Evolutionary conservation across 2,113 vertebrate species (phyloP).

Genomic region (Atherinomorus stipes): DNA sequence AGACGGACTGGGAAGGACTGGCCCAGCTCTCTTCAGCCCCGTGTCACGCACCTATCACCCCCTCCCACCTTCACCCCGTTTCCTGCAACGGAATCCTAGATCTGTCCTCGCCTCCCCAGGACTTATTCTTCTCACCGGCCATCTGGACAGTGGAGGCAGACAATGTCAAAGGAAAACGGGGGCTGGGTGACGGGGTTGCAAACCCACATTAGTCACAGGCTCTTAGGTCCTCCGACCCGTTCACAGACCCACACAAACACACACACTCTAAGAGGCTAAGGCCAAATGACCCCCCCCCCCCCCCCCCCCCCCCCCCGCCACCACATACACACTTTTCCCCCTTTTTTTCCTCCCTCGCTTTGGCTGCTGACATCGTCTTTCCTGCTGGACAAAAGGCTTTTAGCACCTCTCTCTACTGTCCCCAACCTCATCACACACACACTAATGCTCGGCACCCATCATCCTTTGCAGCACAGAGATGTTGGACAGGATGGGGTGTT

Average conservation of each 20-base stretch:
- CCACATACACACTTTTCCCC: no score
- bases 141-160: constrained; percentile 78
- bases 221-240: constrained; percentile 80
- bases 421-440: constrained; percentile 44
- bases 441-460: constrained; percentile 38
- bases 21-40: constrained; percentile 31
- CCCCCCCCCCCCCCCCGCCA: constrained; percentile 48
- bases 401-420: constrained; percentile 77
- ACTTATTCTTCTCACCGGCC: constrained; percentile 73
- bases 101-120: constrained; percentile 66
- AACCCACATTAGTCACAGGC: constrained; percentile 89
- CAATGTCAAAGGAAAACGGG: constrained; percentile 68
- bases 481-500: constrained; percentile 76
- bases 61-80: constrained; percentile 43
- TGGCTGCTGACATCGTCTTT: constrained; percentile 79
- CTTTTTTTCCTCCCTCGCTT: neutral
- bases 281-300: constrained; percentile 75
- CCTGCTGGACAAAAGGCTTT: constrained; percentile 84
- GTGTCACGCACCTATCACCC: constrained; percentile 30
- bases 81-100: constrained; percentile 75
- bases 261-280: constrained; percentile 38
- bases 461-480: constrained; percentile 35
- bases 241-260: constrained; percentile 36
- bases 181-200: constrained; percentile 51
- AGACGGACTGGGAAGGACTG: constrained; percentile 23